Evolutionary conservation across 2,797 vertebrate species (phyloP).

Genomic region (Mus spretus): DNA sequence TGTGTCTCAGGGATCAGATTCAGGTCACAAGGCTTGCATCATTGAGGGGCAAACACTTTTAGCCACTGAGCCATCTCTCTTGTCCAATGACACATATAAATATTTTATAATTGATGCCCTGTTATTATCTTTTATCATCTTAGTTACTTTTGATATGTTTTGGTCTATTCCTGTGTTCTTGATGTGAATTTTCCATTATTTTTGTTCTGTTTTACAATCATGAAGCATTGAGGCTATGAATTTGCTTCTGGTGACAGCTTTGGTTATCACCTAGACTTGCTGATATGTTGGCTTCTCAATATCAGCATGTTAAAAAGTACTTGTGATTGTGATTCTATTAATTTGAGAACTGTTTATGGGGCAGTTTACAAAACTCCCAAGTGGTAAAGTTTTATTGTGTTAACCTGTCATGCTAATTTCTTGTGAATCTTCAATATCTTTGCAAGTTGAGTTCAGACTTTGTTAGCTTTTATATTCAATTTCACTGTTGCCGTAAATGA

Average conservation of each 20-base stretch:
- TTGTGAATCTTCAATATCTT: not conserved
- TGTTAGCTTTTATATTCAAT: not conserved
- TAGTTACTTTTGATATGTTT: not conserved
- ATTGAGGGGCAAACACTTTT: not conserved
- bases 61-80: not conserved
- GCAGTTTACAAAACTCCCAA: not conserved
- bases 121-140: slow-evolving; percentile 8
- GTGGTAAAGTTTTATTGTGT: not conserved
- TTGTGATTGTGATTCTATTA: slow-evolving; percentile 29
- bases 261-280: not conserved
- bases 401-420: slow-evolving; percentile 21
- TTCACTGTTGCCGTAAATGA: not conserved
- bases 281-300: not conserved
- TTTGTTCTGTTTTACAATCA: not conserved
- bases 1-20: not conserved
- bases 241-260: slow-evolving; percentile 54
- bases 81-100: not conserved
- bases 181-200: not conserved
- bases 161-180: slow-evolving; percentile 13
- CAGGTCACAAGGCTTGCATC: not conserved
- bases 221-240: not conserved
- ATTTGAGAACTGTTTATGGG: not conserved
- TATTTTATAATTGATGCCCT: not conserved
- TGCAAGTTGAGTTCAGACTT: not conserved
- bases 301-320: not conserved